Evolutionary conservation across 1,140 invertebrate genomes (phyloP).

Genomic region (Carposina sasakii): DNA sequence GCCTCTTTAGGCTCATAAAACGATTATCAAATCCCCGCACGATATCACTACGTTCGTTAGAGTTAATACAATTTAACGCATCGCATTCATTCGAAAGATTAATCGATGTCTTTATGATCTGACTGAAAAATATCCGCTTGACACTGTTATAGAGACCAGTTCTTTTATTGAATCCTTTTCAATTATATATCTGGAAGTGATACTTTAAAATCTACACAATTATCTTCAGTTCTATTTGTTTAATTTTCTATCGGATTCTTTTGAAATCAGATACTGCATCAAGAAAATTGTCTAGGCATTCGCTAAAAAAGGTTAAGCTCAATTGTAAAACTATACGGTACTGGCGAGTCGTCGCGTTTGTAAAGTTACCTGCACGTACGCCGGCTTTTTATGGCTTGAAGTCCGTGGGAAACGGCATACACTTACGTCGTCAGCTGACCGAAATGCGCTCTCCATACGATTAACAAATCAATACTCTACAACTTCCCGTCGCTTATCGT

Average conservation of each 20-base stretch:
- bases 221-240: too few relatives aligned
- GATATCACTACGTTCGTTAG: constrained; percentile 39
- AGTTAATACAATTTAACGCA: constrained; percentile 62
- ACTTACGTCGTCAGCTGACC: constrained; percentile 65
- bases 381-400: constrained; percentile 65
- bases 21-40: constrained; percentile 58
- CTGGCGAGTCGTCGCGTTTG: constrained; percentile 47
- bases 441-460: constrained; percentile 72
- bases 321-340: constrained; percentile 40
- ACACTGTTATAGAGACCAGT: too few relatives aligned
- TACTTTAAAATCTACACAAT: too few relatives aligned
- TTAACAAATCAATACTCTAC: constrained; percentile 72
- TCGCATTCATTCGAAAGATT: too few relatives aligned
- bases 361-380: constrained; percentile 63
- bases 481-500: constrained; percentile 7
- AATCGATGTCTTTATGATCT: too few relatives aligned
- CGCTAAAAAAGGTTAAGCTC: too few relatives aligned
- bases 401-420: constrained; percentile 71
- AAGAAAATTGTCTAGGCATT: too few relatives aligned
- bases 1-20: constrained; percentile 60
- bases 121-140: too few relatives aligned
- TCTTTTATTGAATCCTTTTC: too few relatives aligned
- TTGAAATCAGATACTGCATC: too few relatives aligned
- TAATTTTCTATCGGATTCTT: too few relatives aligned
- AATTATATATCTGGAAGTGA: too few relatives aligned